These are phyloP conservation scores for Cotesia typhae DNA, from an alignment of 1,140 invertebrate species.

Conservation along the genomic window DNA sequence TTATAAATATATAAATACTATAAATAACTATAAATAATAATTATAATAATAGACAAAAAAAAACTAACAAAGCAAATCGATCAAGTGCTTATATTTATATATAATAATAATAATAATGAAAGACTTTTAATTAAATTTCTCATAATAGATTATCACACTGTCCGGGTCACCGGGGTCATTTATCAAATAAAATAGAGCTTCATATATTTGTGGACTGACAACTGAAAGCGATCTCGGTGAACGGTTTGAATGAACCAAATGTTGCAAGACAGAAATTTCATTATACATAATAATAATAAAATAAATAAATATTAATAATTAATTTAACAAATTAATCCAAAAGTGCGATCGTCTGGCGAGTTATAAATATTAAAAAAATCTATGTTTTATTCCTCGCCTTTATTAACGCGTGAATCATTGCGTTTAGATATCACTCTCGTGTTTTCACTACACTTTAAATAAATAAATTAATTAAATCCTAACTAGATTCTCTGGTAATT, in stretches of 20 bases:
- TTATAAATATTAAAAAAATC: background rate
- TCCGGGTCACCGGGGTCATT: slow-evolving; percentile 36
- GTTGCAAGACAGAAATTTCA: background rate
- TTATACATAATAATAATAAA: background rate
- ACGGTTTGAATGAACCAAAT: slow-evolving; percentile 24
- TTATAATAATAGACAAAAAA: slow-evolving; percentile 15
- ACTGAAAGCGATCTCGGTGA: slow-evolving; percentile 24
- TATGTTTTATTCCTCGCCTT: slow-evolving; percentile 14
- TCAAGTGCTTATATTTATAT: slow-evolving; percentile 33
- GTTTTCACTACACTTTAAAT: slow-evolving; percentile 46
- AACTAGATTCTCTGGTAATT: slow-evolving; percentile 30
- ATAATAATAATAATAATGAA: slow-evolving; percentile 17
- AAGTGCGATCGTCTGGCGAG: slow-evolving; percentile 19
- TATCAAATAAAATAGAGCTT: slow-evolving; percentile 18
- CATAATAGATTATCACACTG: slow-evolving; percentile 37
- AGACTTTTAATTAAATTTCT: slow-evolving; percentile 42
- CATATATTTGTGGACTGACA: slow-evolving; percentile 19
- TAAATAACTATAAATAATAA: slow-evolving; percentile 6
- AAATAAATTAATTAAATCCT: slow-evolving; percentile 27
- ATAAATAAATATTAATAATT: background rate
- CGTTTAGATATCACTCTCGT: slow-evolving; percentile 44
- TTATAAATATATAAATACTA: slow-evolving; percentile 8
- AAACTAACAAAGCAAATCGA: slow-evolving; percentile 18
- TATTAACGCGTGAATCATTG: slow-evolving; percentile 8
- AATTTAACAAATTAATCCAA: slow-evolving; percentile 6